A percentile compares a stretch with the other conserved stretches of the same genome.
Conservation (phyloP, 2,888 invertebrate species). For the Gibbula magus region DNA sequence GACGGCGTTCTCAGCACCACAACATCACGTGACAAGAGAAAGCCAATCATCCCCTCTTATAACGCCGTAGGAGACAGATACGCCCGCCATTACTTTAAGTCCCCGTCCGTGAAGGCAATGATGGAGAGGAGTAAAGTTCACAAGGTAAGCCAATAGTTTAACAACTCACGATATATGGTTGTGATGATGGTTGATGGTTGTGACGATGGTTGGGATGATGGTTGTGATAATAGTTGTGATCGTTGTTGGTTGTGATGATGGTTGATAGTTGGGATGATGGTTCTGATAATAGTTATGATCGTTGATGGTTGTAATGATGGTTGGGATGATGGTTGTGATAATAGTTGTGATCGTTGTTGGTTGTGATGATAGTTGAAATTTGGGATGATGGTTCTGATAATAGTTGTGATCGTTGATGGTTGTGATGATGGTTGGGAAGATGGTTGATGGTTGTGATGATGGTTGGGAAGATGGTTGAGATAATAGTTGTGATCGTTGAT, state of each 20-base stretch:
- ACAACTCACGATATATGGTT: not conserved
- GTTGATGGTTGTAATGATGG: not conserved
- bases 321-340: not conserved
- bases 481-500: too few species aligned
- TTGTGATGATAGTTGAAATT: too few species aligned
- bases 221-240: not conserved
- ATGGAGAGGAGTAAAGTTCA: conserved; percentile 41
- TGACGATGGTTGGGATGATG: not conserved
- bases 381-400: too few species aligned
- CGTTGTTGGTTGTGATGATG: not conserved
- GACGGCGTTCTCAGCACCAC: conserved; percentile 48
- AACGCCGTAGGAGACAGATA: conserved; percentile 61
- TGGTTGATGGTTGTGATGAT: too few species aligned
- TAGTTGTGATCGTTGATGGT: too few species aligned
- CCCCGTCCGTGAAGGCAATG: conserved; percentile 55
- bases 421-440: too few species aligned
- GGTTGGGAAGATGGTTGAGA: too few species aligned
- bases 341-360: not conserved
- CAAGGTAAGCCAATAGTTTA: conserved; percentile 29
- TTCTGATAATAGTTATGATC: not conserved
- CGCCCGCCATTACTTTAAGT: conserved; percentile 66
- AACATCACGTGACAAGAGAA: conserved; percentile 39
- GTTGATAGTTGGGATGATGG: not conserved
- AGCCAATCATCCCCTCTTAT: conserved; percentile 69
- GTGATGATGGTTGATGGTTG: too few species aligned